Evolutionary conservation across 1,140 invertebrate species (phyloP).

Genomic region (Orchesella cincta): DNA sequence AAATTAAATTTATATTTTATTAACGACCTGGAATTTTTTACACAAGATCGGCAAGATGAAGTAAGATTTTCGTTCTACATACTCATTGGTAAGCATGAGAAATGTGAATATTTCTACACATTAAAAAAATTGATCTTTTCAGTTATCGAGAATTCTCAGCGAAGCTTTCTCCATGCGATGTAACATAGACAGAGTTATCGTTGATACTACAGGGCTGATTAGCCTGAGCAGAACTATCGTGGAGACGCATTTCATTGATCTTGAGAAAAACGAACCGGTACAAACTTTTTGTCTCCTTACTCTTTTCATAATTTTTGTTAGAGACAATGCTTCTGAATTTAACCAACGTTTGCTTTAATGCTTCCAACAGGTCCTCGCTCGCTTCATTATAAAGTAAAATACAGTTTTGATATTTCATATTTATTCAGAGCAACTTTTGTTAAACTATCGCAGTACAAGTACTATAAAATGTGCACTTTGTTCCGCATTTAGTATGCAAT

Average conservation of each 20-base stretch:
- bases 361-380: no score
- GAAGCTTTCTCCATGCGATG: constrained; percentile 20
- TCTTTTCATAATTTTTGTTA: no score
- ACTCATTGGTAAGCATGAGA: neutral
- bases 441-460: no score
- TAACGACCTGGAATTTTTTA: neutral
- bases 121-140: constrained; percentile 29
- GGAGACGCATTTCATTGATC: constrained; percentile 43
- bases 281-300: no score
- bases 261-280: constrained; percentile 11
- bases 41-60: neutral
- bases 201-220: neutral
- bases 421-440: no score
- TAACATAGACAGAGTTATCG: constrained; percentile 9
- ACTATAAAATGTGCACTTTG: no score
- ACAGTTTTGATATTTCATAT: no score
- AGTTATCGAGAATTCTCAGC: constrained; percentile 20
- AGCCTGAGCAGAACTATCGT: constrained; percentile 8
- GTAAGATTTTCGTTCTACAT: neutral
- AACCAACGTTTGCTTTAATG: no score
- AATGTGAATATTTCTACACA: neutral
- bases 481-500: no score
- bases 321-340: no score
- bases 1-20: constrained; percentile 17
- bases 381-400: no score